phyloP scores from a whole-genome alignment of 2,888 invertebrate genomes.

The Rambutsinella grinnellia region DNA sequence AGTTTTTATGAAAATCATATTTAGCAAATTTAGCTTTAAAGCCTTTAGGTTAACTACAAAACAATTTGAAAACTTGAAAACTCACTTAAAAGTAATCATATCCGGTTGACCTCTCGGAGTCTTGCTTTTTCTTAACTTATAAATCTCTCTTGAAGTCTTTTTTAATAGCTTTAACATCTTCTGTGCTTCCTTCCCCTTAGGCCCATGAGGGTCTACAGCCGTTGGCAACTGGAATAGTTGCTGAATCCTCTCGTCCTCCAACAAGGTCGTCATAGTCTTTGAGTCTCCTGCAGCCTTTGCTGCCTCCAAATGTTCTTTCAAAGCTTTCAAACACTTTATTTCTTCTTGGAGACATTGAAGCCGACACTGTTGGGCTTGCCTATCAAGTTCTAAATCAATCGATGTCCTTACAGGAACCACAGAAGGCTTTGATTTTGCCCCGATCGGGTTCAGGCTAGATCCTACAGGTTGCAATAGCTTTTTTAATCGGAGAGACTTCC shows the following conservation, averaged over 20 bases:
- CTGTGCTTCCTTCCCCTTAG: slow-evolving; percentile 62
- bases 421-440: slow-evolving; percentile 68
- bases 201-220: slow-evolving; percentile 52
- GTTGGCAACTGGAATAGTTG: slow-evolving; percentile 71
- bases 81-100: slow-evolving; percentile 92
- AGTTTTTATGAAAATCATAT: not conserved
- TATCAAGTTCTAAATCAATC: slow-evolving; percentile 90
- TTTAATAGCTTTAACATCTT: slow-evolving; percentile 85
- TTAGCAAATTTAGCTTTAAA: too few species aligned
- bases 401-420: slow-evolving; percentile 83
- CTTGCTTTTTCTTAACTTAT: slow-evolving; percentile 87
- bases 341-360: slow-evolving; percentile 87
- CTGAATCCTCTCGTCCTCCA: slow-evolving; percentile 89
- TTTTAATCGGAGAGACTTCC: slow-evolving; percentile 89
- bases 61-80: slow-evolving; percentile 63
- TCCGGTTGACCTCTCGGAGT: slow-evolving; percentile 77
- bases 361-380: slow-evolving; percentile 90
- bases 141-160: slow-evolving; percentile 91
- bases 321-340: slow-evolving; percentile 82
- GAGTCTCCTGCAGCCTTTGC: slow-evolving; percentile 87
- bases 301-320: slow-evolving; percentile 84
- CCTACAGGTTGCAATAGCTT: slow-evolving; percentile 58
- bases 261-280: slow-evolving; percentile 86
- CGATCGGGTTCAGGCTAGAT: slow-evolving; percentile 50
- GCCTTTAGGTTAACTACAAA: too few species aligned